Conservation (phyloP, 2,888 invertebrate species). For the Galeopsomyia nigrocyanea region DNA sequence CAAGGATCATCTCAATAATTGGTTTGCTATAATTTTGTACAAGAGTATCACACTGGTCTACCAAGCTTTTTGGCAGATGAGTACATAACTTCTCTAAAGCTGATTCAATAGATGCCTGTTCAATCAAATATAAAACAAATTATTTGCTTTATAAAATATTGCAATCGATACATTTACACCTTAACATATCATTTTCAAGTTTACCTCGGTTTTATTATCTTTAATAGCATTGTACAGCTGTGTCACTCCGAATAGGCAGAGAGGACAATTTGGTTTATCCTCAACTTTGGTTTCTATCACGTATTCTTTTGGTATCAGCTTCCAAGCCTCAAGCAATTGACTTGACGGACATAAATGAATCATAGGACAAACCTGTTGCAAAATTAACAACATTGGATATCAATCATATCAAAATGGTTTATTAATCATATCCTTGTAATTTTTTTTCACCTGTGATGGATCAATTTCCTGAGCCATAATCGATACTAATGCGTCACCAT, state of each 20-base stretch:
- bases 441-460: slow-evolving; percentile 75
- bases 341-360: slow-evolving; percentile 78
- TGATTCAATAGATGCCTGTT: slow-evolving; percentile 77
- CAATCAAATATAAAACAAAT: slow-evolving; percentile 48
- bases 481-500: slow-evolving; percentile 85
- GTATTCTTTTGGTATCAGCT: slow-evolving; percentile 67
- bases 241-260: slow-evolving; percentile 86
- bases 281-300: slow-evolving; percentile 61
- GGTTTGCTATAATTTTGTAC: slow-evolving; percentile 83
- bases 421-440: background rate
- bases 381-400: background rate
- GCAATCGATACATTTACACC: background rate
- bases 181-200: slow-evolving; percentile 4
- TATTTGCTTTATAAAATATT: slow-evolving; percentile 9
- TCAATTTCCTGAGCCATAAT: slow-evolving; percentile 84
- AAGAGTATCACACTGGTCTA: slow-evolving; percentile 80
- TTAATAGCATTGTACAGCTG: slow-evolving; percentile 82
- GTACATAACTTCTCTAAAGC: slow-evolving; percentile 80
- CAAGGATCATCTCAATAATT: slow-evolving; percentile 82
- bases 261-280: slow-evolving; percentile 80
- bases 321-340: slow-evolving; percentile 65
- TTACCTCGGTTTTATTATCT: slow-evolving; percentile 78
- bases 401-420: slow-evolving; percentile 4
- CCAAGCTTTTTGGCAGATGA: slow-evolving; percentile 76
- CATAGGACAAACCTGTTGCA: slow-evolving; percentile 77